Conservation (phyloP, 2,888 invertebrate genomes). For the Napeogenes inachia region DNA sequence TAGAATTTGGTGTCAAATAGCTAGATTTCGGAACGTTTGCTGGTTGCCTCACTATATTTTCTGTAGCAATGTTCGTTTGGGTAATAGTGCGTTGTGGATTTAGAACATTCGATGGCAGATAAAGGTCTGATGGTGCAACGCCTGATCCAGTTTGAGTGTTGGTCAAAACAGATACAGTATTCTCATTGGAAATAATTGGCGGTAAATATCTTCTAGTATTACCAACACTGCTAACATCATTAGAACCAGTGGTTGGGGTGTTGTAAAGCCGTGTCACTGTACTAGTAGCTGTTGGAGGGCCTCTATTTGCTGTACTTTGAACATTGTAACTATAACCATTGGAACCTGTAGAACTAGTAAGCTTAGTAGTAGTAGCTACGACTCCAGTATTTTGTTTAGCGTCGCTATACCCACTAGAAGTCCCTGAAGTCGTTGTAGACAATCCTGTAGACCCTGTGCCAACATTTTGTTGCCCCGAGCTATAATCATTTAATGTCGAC, state of each 20-base stretch:
- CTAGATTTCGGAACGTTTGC: conserved; percentile 26
- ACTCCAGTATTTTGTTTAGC: conserved; percentile 9
- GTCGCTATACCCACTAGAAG: background rate
- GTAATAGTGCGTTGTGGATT: conserved; percentile 14
- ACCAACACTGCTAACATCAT: conserved; percentile 38
- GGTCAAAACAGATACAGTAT: conserved; percentile 29
- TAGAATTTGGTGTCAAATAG: conserved; percentile 36
- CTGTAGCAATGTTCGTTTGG: conserved; percentile 34
- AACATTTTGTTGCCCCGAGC: no score
- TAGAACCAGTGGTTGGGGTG: conserved; percentile 15
- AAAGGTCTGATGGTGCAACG: conserved; percentile 36
- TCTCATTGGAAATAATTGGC: conserved; percentile 35
- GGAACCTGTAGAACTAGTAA: conserved; percentile 20
- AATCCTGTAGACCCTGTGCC: no score
- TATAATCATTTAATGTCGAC: no score
- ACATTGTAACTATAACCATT: conserved; percentile 37
- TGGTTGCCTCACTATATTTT: conserved; percentile 8
- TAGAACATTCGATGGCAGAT: conserved; percentile 40
- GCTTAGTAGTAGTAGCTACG: conserved; percentile 3
- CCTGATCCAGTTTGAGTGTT: conserved; percentile 29
- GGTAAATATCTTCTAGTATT: conserved; percentile 63
- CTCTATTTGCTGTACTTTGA: conserved; percentile 27
- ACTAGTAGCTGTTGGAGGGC: conserved; percentile 22
- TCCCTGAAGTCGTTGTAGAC: no score
- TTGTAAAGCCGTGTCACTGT: conserved; percentile 37